These are phyloP conservation scores for Calameuta pallipes DNA, from an alignment of 2,888 invertebrate species.

Conservation along the genomic window DNA sequence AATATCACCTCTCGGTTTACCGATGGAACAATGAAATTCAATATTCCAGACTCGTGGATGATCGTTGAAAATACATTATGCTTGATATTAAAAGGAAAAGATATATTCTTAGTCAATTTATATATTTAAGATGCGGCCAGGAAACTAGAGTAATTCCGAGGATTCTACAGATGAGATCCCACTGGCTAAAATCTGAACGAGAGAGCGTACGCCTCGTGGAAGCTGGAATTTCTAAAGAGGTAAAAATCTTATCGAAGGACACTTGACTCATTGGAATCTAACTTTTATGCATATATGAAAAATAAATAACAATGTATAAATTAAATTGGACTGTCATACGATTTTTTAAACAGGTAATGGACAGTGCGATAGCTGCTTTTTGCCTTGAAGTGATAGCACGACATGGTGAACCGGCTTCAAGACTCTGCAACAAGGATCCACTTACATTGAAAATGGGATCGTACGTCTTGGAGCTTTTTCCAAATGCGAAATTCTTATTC, in stretches of 20 bases:
- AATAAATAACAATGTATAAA: background rate
- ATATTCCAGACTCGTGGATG: background rate
- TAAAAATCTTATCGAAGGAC: conserved; percentile 49
- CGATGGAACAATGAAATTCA: background rate
- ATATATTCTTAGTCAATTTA: conserved; percentile 16
- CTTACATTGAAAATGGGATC: conserved; percentile 96
- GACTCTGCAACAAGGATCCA: conserved; percentile 99
- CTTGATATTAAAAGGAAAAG: background rate
- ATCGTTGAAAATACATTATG: background rate
- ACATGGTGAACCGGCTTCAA: conserved; percentile 94
- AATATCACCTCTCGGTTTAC: no score
- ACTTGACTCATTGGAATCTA: background rate
- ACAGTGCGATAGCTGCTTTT: conserved; percentile 96
- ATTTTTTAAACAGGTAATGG: conserved; percentile 74
- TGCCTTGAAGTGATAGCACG: conserved; percentile 95
- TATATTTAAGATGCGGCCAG: conserved; percentile 83
- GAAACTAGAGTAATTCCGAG: conserved; percentile 97
- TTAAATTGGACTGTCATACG: background rate
- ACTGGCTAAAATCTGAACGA: conserved; percentile 95
- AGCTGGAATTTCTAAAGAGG: conserved; percentile 92
- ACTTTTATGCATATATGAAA: background rate
- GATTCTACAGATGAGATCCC: conserved; percentile 92
- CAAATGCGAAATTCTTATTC: conserved; percentile 96
- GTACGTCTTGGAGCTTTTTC: conserved; percentile 94
- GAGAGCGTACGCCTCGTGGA: conserved; percentile 91